Evolutionary conservation across 2,888 invertebrate genomes (phyloP).

Genomic region (Cheilosia urbana): DNA sequence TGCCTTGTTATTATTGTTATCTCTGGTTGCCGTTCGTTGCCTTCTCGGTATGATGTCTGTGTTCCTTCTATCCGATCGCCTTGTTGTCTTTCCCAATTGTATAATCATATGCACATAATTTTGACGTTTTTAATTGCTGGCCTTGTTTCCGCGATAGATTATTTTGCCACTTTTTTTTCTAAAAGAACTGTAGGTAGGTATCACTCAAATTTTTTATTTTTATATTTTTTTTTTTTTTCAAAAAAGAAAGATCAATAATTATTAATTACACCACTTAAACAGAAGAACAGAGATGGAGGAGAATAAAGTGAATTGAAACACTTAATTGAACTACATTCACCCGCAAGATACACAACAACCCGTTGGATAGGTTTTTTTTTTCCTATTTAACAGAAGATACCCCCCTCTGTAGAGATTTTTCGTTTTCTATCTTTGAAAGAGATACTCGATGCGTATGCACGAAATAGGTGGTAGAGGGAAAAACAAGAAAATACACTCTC

Average conservation of each 20-base stretch:
- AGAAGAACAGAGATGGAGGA: neutral
- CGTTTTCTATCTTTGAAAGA: constrained; percentile 34
- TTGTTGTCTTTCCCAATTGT: constrained; percentile 35
- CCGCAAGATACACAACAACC: constrained; percentile 65
- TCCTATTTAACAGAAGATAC: constrained; percentile 31
- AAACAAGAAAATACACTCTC: constrained; percentile 59
- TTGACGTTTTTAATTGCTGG: constrained; percentile 17
- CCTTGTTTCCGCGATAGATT: constrained; percentile 8
- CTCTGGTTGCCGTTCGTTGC: constrained; percentile 50
- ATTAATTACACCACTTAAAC: constrained; percentile 57
- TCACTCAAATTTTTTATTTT: neutral
- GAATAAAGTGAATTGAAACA: constrained; percentile 38
- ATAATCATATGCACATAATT: constrained; percentile 47
- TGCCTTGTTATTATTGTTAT: constrained; percentile 51
- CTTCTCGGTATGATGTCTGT: constrained; percentile 32
- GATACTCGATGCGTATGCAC: constrained; percentile 32
- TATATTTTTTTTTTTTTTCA: no score
- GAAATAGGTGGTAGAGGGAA: constrained; percentile 41
- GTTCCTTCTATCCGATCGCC: constrained; percentile 29
- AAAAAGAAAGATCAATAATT: constrained; percentile 54
- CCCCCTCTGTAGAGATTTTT: constrained; percentile 36
- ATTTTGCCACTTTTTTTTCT: neutral
- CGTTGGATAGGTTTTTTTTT: constrained; percentile 60
- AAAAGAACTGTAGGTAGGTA: neutral
- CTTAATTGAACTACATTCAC: constrained; percentile 66